Evolutionary conservation across 2,113 vertebrate species (phyloP).

Genomic region (Cryptomyrus ogoouensis): DNA sequence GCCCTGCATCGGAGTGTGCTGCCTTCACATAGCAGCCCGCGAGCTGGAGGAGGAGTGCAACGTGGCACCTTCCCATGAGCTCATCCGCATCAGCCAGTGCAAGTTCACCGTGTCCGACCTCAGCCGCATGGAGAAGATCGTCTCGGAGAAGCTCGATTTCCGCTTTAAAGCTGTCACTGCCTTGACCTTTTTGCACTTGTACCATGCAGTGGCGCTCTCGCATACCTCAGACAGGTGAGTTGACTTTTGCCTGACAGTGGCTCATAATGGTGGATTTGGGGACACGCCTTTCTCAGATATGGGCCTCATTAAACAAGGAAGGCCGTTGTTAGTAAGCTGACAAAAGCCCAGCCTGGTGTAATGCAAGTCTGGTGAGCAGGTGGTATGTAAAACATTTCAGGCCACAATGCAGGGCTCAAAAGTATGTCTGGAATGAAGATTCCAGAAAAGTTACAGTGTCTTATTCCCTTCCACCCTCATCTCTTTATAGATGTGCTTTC

Average conservation of each 20-base stretch:
- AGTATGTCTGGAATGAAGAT: background rate
- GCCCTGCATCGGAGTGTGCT: slow-evolving; percentile 90
- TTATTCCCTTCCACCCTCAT: background rate
- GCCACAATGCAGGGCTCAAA: background rate
- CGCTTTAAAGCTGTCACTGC: slow-evolving; percentile 91
- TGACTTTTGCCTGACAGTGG: background rate
- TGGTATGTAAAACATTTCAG: background rate
- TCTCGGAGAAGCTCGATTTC: slow-evolving; percentile 88
- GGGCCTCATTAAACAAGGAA: background rate
- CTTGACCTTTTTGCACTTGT: slow-evolving; percentile 96
- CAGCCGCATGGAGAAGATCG: slow-evolving; percentile 90
- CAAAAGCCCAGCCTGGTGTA: background rate
- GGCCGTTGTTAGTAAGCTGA: background rate
- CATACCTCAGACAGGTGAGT: slow-evolving; percentile 81
- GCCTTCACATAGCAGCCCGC: slow-evolving; percentile 82
- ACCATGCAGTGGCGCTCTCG: slow-evolving; percentile 73
- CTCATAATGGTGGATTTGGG: background rate
- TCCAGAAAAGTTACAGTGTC: background rate
- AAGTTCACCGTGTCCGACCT: slow-evolving; percentile 92
- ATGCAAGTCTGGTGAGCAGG: background rate
- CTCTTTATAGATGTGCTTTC: background rate
- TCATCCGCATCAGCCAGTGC: slow-evolving; percentile 94
- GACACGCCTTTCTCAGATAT: background rate
- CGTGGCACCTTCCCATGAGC: slow-evolving; percentile 73
- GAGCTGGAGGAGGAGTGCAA: slow-evolving; percentile 82